phyloP scores from a whole-genome alignment of 1,140 invertebrate genomes.

The Eumaeus atala region DNA sequence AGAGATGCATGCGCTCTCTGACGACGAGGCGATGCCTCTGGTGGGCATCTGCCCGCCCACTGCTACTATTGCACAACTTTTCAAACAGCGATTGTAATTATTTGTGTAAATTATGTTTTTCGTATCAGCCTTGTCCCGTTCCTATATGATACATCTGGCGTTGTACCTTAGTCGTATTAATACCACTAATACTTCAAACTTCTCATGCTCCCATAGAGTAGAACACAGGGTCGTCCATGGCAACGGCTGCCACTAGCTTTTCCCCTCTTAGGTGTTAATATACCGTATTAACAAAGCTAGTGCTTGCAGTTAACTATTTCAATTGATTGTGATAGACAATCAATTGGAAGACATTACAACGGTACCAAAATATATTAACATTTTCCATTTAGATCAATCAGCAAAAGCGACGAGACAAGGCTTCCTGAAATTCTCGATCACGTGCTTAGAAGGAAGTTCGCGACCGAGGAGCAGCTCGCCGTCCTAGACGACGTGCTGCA shows the following conservation, averaged over 20 bases:
- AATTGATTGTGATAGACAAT: no score
- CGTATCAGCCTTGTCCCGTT: no score
- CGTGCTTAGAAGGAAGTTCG: slow-evolving; percentile 32
- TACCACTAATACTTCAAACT: no score
- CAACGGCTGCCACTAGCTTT: no score
- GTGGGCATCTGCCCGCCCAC: slow-evolving; percentile 40
- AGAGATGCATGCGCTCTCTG: slow-evolving; percentile 21
- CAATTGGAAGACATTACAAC: no score
- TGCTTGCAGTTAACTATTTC: no score
- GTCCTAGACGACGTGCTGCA: slow-evolving; percentile 32
- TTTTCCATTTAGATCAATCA: slow-evolving; percentile 23
- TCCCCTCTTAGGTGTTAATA: no score
- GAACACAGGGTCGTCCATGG: no score
- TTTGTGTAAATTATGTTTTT: not conserved
- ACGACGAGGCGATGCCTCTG: slow-evolving; percentile 27
- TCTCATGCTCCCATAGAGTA: no score
- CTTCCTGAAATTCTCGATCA: slow-evolving; percentile 31
- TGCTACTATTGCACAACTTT: slow-evolving; percentile 27
- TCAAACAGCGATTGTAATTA: slow-evolving; percentile 35
- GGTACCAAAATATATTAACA: not conserved
- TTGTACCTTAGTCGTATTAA: no score
- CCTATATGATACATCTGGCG: no score
- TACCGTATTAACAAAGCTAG: no score
- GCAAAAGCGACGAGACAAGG: slow-evolving; percentile 17
- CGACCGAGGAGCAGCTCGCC: slow-evolving; percentile 25